Conservation (phyloP, 2,113 vertebrate genomes). For the Fulmarus glacialis region DNA sequence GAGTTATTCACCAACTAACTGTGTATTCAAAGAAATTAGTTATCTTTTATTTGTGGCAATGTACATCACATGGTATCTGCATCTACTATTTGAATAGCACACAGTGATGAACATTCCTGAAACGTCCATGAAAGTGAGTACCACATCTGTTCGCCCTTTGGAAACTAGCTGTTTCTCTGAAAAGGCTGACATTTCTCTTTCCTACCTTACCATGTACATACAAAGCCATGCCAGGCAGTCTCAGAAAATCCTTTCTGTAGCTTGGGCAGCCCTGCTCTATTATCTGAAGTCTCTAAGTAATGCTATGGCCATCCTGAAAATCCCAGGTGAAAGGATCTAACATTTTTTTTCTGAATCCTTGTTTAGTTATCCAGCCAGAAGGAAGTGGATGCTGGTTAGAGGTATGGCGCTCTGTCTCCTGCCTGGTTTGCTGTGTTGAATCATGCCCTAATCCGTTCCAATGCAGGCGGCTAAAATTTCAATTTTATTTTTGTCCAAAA, state of each 20-base stretch:
- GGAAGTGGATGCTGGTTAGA: neutral
- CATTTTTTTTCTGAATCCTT: neutral
- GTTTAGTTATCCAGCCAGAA: neutral
- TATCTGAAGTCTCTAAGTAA: neutral
- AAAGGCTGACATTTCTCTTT: neutral
- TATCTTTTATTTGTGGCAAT: neutral
- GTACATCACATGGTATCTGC: neutral
- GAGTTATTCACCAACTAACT: neutral
- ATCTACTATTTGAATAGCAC: neutral
- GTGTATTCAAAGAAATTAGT: neutral
- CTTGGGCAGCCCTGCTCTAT: neutral
- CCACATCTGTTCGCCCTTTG: neutral
- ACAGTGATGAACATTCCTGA: neutral
- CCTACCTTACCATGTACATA: neutral
- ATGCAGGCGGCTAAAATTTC: neutral
- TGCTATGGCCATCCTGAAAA: neutral
- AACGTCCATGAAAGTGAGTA: neutral
- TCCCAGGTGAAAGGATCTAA: neutral
- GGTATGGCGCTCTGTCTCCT: neutral
- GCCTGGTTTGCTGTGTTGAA: neutral
- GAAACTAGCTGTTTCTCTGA: neutral
- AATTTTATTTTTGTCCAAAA: neutral
- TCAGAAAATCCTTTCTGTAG: neutral
- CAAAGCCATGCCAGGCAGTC: neutral
- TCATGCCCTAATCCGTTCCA: neutral